phyloP scores from a whole-genome alignment of 1,140 invertebrate species.

The Centruroides vittatus region DNA sequence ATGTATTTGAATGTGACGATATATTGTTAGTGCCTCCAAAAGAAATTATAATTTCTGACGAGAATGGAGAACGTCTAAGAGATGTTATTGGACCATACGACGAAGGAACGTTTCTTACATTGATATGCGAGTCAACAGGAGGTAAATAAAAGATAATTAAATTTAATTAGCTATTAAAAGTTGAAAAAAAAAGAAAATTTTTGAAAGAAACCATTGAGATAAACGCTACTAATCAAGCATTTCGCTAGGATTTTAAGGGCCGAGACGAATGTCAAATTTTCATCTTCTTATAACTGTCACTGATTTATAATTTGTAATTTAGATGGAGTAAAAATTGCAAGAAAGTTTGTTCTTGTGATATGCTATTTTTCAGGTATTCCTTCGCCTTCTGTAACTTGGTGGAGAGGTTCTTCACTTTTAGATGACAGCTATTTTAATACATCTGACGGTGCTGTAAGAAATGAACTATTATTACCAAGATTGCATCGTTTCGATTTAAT shows the following conservation, averaged over 20 bases:
- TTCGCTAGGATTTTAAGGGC: too few species aligned
- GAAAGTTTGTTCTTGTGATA: neutral
- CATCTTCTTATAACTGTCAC: too few species aligned
- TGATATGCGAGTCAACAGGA: conserved; percentile 73
- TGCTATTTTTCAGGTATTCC: conserved; percentile 45
- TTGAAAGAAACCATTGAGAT: too few species aligned
- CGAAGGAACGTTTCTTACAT: conserved; percentile 63
- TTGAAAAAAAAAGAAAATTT: too few species aligned
- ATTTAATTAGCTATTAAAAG: too few species aligned
- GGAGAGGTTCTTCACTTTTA: conserved; percentile 59
- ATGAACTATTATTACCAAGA: conserved; percentile 55
- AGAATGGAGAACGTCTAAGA: conserved; percentile 56
- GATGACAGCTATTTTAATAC: conserved; percentile 61
- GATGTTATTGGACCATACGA: conserved; percentile 70
- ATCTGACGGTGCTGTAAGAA: conserved; percentile 50
- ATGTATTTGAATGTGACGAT: neutral
- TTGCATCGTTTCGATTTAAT: conserved; percentile 63
- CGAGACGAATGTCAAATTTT: too few species aligned
- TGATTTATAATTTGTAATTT: too few species aligned
- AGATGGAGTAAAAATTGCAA: too few species aligned
- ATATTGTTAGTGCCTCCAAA: conserved; percentile 55
- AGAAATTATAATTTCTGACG: conserved; percentile 69
- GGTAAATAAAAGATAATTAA: conserved; percentile 42
- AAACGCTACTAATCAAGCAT: too few species aligned
- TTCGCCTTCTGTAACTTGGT: conserved; percentile 64